A percentile compares a stretch with the other conserved stretches of the same genome.
These are phyloP conservation scores for Selene dorsalis DNA, from an alignment of 2,797 vertebrate species.

Conservation along the genomic window DNA sequence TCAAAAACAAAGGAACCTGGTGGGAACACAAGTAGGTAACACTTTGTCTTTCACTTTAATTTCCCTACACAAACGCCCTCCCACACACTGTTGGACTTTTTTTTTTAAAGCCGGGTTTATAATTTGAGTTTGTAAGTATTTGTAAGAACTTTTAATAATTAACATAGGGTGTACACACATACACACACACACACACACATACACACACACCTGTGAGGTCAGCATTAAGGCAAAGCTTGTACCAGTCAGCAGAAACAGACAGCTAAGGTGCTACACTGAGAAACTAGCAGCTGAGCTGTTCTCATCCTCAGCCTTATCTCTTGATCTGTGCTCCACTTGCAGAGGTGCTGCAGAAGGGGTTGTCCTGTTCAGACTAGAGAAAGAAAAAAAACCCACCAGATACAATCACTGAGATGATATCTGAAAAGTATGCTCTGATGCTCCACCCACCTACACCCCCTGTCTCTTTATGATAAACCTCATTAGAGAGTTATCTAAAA, in stretches of 20 bases:
- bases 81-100: no score
- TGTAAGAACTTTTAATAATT: no score
- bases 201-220: constrained; percentile 63
- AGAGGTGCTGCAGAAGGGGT: constrained; percentile 48
- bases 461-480: constrained; percentile 29
- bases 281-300: constrained; percentile 59
- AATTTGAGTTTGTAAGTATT: no score
- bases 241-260: constrained; percentile 62
- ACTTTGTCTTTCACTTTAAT: constrained; percentile 34
- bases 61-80: constrained; percentile 16
- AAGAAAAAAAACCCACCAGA: constrained; percentile 45
- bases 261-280: constrained; percentile 41
- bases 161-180: no score
- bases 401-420: constrained; percentile 39
- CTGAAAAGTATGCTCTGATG: constrained; percentile 37
- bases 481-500: constrained; percentile 37
- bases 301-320: constrained; percentile 62
- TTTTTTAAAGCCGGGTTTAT: no score
- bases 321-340: constrained; percentile 53
- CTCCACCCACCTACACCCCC: constrained; percentile 30
- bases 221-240: constrained; percentile 33
- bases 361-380: constrained; percentile 43
- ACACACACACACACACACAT: constrained; percentile 26
- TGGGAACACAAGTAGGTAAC: constrained; percentile 42
- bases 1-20: constrained; percentile 38